phyloP scores from a whole-genome alignment of 2,113 vertebrate genomes.

The Elachura formosa region DNA sequence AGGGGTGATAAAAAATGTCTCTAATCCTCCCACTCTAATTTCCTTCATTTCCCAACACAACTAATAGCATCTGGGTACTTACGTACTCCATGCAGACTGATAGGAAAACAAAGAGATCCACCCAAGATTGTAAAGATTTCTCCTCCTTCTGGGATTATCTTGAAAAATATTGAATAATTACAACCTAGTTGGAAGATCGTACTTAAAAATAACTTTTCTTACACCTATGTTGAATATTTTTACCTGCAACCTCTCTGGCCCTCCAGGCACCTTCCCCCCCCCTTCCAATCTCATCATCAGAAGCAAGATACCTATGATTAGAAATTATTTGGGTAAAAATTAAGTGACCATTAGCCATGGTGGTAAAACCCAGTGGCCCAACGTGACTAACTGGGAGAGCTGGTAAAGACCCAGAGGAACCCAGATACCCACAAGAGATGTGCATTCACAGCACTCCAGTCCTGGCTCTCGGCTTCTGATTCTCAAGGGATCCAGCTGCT shows the following conservation, averaged over 20 bases:
- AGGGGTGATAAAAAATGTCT: not conserved
- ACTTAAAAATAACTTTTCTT: not conserved
- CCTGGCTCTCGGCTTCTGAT: not conserved
- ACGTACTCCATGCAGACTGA: not conserved
- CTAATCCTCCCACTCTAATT: not conserved
- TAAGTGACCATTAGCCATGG: not conserved
- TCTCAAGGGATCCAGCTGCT: not conserved
- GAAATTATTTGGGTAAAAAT: not conserved
- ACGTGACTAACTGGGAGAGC: not conserved
- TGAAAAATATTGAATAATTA: not conserved
- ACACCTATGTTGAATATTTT: not conserved
- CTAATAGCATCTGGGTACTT: not conserved
- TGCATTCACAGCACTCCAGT: not conserved
- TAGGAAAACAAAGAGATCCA: not conserved
- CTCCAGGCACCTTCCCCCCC: not conserved
- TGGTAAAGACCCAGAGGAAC: not conserved
- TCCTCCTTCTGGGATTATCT: not conserved
- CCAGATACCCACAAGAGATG: accelerated
- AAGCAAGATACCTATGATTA: not conserved
- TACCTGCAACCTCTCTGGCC: not conserved
- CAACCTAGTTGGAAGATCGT: not conserved
- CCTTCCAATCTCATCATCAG: not conserved
- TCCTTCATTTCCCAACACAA: slow-evolving; percentile 5
- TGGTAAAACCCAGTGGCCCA: no score
- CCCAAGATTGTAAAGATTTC: not conserved